These are phyloP conservation scores for Shinisaurus crocodilurus DNA, from an alignment of 2,113 vertebrate genomes.

Conservation along the genomic window DNA sequence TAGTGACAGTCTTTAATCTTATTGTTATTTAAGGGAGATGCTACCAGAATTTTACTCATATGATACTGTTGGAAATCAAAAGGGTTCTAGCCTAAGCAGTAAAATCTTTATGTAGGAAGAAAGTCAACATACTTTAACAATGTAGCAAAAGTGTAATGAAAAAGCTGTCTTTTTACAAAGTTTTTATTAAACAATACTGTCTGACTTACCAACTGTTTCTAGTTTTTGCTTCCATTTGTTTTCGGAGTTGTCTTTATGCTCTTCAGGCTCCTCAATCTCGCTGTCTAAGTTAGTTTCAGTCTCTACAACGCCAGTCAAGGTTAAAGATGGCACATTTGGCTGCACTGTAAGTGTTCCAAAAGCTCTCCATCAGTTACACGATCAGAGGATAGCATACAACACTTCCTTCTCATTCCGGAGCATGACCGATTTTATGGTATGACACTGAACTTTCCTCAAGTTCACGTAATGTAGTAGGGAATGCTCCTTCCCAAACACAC, in stretches of 20 bases:
- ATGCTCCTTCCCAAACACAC: neutral
- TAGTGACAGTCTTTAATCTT: neutral
- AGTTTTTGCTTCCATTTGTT: conserved; percentile 49
- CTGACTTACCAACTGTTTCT: conserved; percentile 38
- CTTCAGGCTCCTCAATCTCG: conserved; percentile 43
- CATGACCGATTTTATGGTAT: neutral
- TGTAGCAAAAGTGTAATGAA: neutral
- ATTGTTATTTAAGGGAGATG: neutral
- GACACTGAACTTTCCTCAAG: neutral
- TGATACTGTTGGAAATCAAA: neutral
- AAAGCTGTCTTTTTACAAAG: neutral
- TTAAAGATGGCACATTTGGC: conserved; percentile 37
- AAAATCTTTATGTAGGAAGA: neutral
- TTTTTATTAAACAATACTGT: too few relatives aligned
- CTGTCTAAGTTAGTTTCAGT: conserved; percentile 56
- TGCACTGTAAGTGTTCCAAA: conserved; percentile 48
- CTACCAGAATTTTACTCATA: neutral
- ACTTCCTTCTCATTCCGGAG: neutral
- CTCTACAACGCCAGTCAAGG: conserved; percentile 53
- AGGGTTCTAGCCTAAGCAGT: neutral
- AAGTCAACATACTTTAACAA: neutral
- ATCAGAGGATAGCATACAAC: neutral
- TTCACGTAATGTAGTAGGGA: neutral
- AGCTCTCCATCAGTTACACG: neutral
- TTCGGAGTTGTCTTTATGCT: conserved; percentile 38